Evolutionary conservation across 2,888 invertebrate species (phyloP).

Genomic region (Cataglyphis cursor): DNA sequence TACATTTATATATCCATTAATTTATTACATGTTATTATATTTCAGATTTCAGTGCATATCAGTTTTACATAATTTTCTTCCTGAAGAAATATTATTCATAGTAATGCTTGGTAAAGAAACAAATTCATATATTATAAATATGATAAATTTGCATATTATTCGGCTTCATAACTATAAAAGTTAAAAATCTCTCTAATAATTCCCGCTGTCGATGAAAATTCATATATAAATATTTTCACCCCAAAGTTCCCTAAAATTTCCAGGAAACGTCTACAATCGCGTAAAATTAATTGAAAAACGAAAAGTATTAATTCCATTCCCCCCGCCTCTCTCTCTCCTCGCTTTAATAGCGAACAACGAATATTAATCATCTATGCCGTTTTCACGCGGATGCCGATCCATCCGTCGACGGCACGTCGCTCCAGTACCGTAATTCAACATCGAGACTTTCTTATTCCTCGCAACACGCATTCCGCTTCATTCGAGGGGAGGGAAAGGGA

Average conservation of each 20-base stretch:
- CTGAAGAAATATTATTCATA: background rate
- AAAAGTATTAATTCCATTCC: background rate
- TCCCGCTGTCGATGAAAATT: background rate
- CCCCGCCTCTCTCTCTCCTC: too few relatives aligned
- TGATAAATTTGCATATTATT: background rate
- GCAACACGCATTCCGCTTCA: slow-evolving; percentile 56
- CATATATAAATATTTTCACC: background rate
- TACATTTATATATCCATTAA: background rate
- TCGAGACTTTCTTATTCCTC: slow-evolving; percentile 71
- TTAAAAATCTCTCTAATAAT: background rate
- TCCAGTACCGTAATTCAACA: slow-evolving; percentile 47
- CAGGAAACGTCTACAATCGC: background rate
- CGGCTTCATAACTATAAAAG: background rate
- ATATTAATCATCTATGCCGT: slow-evolving; percentile 34
- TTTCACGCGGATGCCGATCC: slow-evolving; percentile 39
- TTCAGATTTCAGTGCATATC: background rate
- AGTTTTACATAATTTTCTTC: slow-evolving; percentile 10
- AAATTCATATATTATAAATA: background rate
- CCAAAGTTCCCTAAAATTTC: background rate
- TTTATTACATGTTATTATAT: background rate
- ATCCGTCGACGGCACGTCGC: slow-evolving; percentile 21
- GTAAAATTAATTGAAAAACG: background rate
- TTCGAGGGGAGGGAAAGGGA: slow-evolving; percentile 10
- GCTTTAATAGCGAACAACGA: background rate
- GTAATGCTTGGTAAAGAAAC: background rate